Base-by-base conservation (phyloP, 1,140 invertebrate species). In the Centruroides vittatus region DNA sequence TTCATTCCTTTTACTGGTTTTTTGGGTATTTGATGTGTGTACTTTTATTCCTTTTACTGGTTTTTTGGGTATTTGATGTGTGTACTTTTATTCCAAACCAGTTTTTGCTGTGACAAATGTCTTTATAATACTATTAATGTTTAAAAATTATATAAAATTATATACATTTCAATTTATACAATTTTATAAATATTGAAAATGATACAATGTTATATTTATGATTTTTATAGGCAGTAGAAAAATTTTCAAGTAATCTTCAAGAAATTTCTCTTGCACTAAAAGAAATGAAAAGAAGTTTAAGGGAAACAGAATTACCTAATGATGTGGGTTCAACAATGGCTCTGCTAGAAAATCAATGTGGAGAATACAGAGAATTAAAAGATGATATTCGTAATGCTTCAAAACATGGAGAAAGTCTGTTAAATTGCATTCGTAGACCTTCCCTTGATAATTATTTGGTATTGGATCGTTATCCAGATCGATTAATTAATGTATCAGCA, bases 221-320 rank as follows among this genome's bases (percentile, higher is more conserved):
- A 61, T 69, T 65, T 69, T 79, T 79, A n/a, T 71, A 95, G 91
- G 89, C 87, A 58, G 82, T 96, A 67, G 93, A 96, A 73, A 90
- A 93, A 72, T 97, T 97, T 78, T 93, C 89, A 48, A 83, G 82
- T 47, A 82, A 92, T 72, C 93, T 89, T 58, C 85, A 88, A 70
- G 84, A 91, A 69, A 89, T 96, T 34, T 91, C 90, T 8, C 78
- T 82, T 57, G 82, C 86, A 62, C 74, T 94, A 64, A 85, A 89
- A 72, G 82, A 84, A 60, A 93, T 93, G 72, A 93, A 89, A 60
- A 81, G 85, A 71, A 82, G 84, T 63, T 83, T 95, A 46, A 76
- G 81, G 61, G 80, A 82, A 70, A 82, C 84, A 46, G 88, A 90
- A 73, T 82, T 90, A 71, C 89, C 89, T 4, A 90, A 90, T 73